Conservation (phyloP, 2,797 vertebrate genomes). For the Manis pentadactyla region DNA sequence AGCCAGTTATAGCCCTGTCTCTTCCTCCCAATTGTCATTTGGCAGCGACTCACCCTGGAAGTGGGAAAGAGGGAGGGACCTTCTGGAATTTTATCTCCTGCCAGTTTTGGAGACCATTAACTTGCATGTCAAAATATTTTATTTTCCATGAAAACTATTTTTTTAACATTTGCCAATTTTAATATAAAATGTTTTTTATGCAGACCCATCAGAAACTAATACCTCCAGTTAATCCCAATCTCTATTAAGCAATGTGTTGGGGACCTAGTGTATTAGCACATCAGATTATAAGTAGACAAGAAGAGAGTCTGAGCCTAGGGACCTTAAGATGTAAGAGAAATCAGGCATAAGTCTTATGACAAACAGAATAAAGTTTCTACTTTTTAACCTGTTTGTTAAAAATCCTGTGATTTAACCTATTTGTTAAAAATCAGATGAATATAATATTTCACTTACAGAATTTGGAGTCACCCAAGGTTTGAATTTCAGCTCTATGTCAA, state of each 20-base stretch:
- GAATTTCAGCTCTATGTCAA: background rate
- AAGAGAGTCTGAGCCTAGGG: background rate
- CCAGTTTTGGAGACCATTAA: background rate
- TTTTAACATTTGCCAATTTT: background rate
- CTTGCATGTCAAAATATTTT: background rate
- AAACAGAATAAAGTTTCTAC: background rate
- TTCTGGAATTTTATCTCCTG: background rate
- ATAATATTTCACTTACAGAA: background rate
- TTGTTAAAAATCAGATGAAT: background rate
- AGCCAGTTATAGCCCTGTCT: background rate
- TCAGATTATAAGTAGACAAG: background rate
- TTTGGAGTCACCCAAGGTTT: background rate
- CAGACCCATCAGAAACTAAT: background rate
- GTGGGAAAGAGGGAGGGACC: fast-evolving
- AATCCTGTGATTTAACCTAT: background rate
- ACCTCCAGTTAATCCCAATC: background rate
- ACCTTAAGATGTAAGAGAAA: background rate
- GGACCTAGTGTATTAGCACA: background rate
- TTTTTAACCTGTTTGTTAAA: background rate
- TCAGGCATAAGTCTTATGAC: background rate
- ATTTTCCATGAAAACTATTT: background rate
- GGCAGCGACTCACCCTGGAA: background rate
- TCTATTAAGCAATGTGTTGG: background rate
- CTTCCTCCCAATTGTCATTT: background rate
- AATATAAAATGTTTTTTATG: background rate